Base-by-base conservation (phyloP, 2,888 invertebrate genomes). In the Lobophora halterata region DNA sequence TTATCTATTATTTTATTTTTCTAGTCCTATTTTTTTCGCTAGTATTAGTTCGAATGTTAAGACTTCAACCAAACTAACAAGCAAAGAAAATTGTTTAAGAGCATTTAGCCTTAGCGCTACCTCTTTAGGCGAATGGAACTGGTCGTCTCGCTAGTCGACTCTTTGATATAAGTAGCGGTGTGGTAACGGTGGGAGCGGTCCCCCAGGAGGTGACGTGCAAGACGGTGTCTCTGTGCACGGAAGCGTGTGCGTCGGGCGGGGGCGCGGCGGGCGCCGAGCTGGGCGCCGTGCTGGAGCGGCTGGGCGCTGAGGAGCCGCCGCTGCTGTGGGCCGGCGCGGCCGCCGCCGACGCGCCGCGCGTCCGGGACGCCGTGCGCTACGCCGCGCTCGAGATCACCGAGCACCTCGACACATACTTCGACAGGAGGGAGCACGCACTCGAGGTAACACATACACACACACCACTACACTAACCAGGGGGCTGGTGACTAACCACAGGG, bases 371-470 rank as follows among this genome's bases (percentile, higher is more conserved):
- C 1, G 89, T 98, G 33, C 91, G 96, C 30, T 97, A 95, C 73
- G 94, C 95, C 49, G 93, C 97, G 63, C 88, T 98, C 19, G 97
- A 98, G 76, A 93, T 98, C 52, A 95, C 97, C 61, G 98, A 98
- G 65, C 98, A 98, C 75, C 90, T 97, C 52, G 98, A 98, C 75
- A 98, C 97, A 0, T 97, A 96, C 73, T 93, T 96, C 56, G 97
- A 98, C 74, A 91, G 96, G 42, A 93, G 95, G 58, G 97, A 98
- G 69, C 96, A 97, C 64, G 94, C 95, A 0, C 85, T 92, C 0
- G 94, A 95, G 91, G 95, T 95, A 71, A 64, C 2, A 8, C 5
- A n/a, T n/a, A n/a, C n/a, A n/a, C n/a, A n/a, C n/a, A n/a, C n/a
- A n/a, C n/a, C n/a, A n/a, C n/a, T n/a, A n/a, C n/a, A n/a, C n/a